A percentile compares a stretch with the other conserved stretches of the same genome.
phyloP scores from a whole-genome alignment of 2,888 invertebrate species.

The Mesorhabditis sp. region DNA sequence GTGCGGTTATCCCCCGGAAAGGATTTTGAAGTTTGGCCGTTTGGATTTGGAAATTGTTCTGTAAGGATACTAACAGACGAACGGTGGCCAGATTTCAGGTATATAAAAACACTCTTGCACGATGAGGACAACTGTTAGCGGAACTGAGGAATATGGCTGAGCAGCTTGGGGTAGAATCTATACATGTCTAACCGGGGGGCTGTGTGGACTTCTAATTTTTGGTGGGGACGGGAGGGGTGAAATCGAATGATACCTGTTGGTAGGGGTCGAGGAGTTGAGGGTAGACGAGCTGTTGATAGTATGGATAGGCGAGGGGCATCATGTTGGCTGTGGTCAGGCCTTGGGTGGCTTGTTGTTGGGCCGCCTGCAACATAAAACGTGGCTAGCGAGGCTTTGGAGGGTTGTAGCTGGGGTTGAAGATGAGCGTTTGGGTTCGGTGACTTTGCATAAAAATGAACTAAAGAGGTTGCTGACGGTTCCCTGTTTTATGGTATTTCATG shows the following conservation, averaged over 20 bases:
- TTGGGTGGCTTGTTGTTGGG: conserved; percentile 33
- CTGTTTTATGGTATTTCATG: conserved; percentile 13
- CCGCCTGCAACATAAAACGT: conserved; percentile 15
- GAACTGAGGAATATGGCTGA: background rate
- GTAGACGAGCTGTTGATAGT: conserved; percentile 44
- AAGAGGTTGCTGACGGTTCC: conserved; percentile 10
- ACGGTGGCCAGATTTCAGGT: too few relatives aligned
- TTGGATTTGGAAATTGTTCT: background rate
- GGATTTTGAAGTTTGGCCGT: background rate
- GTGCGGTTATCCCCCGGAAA: conserved; percentile 7
- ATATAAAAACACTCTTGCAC: too few relatives aligned
- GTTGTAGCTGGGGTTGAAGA: background rate
- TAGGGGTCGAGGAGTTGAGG: conserved; percentile 37
- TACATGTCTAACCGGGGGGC: conserved; percentile 11
- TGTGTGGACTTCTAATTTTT: conserved; percentile 18
- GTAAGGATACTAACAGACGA: background rate
- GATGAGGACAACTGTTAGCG: background rate
- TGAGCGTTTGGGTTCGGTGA: conserved; percentile 1
- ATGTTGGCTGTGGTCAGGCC: conserved; percentile 29
- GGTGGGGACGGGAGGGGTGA: conserved; percentile 16
- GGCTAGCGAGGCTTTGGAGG: too few relatives aligned
- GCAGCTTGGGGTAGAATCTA: background rate
- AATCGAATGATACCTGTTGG: conserved; percentile 25
- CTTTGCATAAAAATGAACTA: background rate
- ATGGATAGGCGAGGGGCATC: conserved; percentile 40